phyloP scores from a whole-genome alignment of 2,797 vertebrate species.

The Tiaroga cobitis region DNA sequence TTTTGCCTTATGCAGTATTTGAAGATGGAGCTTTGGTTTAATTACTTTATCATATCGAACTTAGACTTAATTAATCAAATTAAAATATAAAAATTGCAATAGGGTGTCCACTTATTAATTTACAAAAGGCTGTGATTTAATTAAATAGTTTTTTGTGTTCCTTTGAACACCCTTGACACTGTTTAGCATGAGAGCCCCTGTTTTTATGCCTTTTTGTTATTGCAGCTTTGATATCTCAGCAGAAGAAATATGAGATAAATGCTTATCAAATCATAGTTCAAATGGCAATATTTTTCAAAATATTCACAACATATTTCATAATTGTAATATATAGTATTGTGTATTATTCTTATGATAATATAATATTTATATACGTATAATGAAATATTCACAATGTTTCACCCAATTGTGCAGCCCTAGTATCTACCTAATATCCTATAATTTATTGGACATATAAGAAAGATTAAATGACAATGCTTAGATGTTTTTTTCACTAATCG shows the following conservation, averaged over 20 bases:
- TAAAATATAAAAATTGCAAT: not conserved
- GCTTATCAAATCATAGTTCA: not conserved
- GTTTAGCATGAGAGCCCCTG: not conserved
- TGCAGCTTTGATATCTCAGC: not conserved
- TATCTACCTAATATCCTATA: not conserved
- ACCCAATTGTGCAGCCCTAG: not conserved
- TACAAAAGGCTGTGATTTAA: not conserved
- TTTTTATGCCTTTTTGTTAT: not conserved
- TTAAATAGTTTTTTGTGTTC: not conserved
- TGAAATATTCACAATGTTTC: not conserved
- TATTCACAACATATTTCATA: not conserved
- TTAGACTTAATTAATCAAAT: not conserved
- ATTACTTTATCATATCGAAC: not conserved
- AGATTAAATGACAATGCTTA: not conserved
- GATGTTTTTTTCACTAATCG: not conserved
- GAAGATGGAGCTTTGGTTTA: not conserved
- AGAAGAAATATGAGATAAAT: not conserved
- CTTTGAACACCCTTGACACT: not conserved
- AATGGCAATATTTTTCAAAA: not conserved
- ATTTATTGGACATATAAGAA: not conserved
- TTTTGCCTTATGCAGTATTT: not conserved
- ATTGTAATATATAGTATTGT: not conserved
- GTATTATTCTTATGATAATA: not conserved
- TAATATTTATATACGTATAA: not conserved
- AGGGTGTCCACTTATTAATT: not conserved